These are phyloP conservation scores for Spinus pinus DNA, from an alignment of 2,797 vertebrate genomes.

Conservation along the genomic window DNA sequence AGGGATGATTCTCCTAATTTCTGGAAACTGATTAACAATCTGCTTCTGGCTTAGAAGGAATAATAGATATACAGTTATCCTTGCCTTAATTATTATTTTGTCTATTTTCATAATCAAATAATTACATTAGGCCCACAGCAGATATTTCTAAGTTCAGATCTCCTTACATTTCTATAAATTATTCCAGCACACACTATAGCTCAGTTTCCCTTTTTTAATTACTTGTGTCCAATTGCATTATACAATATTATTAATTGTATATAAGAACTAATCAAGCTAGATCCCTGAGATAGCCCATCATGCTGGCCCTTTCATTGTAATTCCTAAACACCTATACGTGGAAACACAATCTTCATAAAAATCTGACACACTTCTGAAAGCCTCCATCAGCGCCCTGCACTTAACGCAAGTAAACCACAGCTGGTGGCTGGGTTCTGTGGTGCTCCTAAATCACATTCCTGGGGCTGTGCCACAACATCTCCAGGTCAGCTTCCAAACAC, in stretches of 20 bases:
- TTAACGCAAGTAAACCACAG: neutral
- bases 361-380: neutral
- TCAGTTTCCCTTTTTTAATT: neutral
- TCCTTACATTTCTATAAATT: neutral
- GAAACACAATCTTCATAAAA: neutral
- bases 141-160: neutral
- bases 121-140: neutral
- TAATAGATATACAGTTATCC: neutral
- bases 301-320: neutral
- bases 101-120: neutral
- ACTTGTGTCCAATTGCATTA: neutral
- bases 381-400: fast-evolving
- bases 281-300: neutral
- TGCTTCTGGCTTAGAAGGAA: neutral
- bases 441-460: neutral
- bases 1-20: neutral
- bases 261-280: neutral
- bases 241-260: neutral
- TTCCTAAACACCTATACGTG: neutral
- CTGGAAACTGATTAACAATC: neutral
- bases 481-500: neutral
- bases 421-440: neutral
- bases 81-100: neutral
- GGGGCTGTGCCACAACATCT: neutral
- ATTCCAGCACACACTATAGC: neutral